A percentile compares a stretch with the other conserved stretches of the same genome.
Evolutionary conservation across 2,113 vertebrate species (phyloP).

Genomic region (Edolisoma coerulescens): DNA sequence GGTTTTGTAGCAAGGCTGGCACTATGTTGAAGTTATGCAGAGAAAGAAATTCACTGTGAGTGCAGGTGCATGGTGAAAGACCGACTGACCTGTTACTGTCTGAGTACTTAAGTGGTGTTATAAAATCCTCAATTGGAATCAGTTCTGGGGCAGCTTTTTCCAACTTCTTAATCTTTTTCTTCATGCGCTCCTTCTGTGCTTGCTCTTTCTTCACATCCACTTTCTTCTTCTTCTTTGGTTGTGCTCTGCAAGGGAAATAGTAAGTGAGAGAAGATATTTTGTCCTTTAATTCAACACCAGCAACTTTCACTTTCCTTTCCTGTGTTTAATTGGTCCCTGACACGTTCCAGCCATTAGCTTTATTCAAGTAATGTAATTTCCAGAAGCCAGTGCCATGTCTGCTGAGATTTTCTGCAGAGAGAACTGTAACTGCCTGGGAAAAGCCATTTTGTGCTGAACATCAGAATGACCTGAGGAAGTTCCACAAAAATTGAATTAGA

Average conservation of each 20-base stretch:
- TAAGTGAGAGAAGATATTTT: neutral
- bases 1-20: neutral
- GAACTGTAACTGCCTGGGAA: neutral
- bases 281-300: neutral
- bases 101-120: constrained; percentile 73
- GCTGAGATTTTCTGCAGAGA: neutral
- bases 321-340: neutral
- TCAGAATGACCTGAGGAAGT: neutral
- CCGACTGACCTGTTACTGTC: constrained; percentile 79
- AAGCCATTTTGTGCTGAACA: neutral
- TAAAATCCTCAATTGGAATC: constrained; percentile 92
- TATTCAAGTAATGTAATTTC: neutral
- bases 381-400: neutral
- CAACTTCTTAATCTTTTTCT: constrained; percentile 85
- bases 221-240: constrained; percentile 93
- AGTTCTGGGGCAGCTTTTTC: constrained; percentile 87
- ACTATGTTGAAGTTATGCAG: neutral
- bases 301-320: neutral
- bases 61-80: neutral
- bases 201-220: constrained; percentile 84
- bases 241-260: constrained; percentile 74
- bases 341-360: neutral
- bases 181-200: constrained; percentile 83
- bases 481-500: neutral
- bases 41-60: neutral